Base-by-base conservation (phyloP, 1,140 invertebrate species). In the Brachionus sp. region DNA sequence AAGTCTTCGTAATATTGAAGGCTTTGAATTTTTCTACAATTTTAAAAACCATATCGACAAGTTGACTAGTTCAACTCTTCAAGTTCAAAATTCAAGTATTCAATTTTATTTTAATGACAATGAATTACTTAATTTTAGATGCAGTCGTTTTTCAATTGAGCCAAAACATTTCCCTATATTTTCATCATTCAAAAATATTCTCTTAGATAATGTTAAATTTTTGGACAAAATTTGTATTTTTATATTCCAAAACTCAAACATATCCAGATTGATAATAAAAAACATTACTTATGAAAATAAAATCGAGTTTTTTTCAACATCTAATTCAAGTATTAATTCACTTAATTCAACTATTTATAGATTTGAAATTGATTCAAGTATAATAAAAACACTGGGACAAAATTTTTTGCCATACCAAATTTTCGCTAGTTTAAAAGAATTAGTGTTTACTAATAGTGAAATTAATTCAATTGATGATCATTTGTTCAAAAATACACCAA, bases 351-450 rank as follows among this genome's bases (percentile, higher is more conserved):
- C 16, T 1, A 70, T 70, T 70, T 16, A 16, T 29, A 10, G 68
- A 29, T 10, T 70, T 42, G 68, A 70, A 42, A 70, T 70, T 70
- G 68, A 70, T 35, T 42, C n/a, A 16, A 70, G 68, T 42, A 9
- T 37, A 5, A 70, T 70, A 13, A 6, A 23, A 29, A 70, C 19
- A 42, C 1, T 70, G 6, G 10, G 10, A 1, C 7, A 35, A 16
- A 16, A 5, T 70, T 42, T 70, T 35, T 42, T 70, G 10, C 5
- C 7, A 16, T 6, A 5, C 5, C n/a, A 70, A 3, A 0, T 70
- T 9, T 70, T 70, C n/a, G 19, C 5, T 12, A 42, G 19, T 42
- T 13, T 70, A 29, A 29, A 42, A 23, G 68, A 70, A 42, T 19
- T 70, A 42, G 29, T 70, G 2, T 23, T 70, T 42, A 29, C 68